Evolutionary conservation across 2,797 vertebrate species (phyloP), one percentile per base, ranked within the genome.

Genomic region (Oceanodroma leucorhoa): DNA sequence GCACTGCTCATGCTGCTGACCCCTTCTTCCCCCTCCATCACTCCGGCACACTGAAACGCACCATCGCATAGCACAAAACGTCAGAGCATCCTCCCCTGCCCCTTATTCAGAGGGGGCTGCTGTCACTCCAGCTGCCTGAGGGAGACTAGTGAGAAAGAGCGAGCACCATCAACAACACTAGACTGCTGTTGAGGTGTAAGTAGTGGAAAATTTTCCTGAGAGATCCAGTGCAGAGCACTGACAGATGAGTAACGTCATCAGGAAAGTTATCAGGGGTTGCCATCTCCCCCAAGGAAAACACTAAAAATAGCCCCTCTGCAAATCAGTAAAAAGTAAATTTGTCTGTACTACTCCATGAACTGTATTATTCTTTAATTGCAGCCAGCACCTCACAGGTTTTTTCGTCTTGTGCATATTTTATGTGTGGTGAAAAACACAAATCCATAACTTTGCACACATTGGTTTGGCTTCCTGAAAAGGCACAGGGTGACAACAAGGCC

Each of bases 31-130:
- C 5, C 7, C 20, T 41, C 22, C 27, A 10, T 12, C 53, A 8
- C 27, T 48, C 45, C 43, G 24, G 21, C 48, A 26, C 34, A 23
- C n/a, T 67, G 58, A 45, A 30, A 50, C 2, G 2, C 24, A 24
- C 1, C n/a, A 5, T 0, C 17, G n/a, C 40, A 30, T 2, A 15
- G 70, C 26, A n/a, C 30, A 23, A 5, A 41, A 22, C 0, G 0
- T 3, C 38, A 55, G 20, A 32, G 20, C 11, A 30, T 32, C 16
- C 5, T 50, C 10, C 27, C 27, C 16, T 11, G 20, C 11, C 17
- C 16, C 54, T 64, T 26, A 3, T 10, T 27, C 69, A 1, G 13
- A 60, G 26, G 10, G 32, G 15, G 4, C 27, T 67, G 58, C 36
- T 11, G n/a, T 29, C 10, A n/a, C 29, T 66, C 32, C 57, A 22